Evolutionary conservation across 2,113 vertebrate species (phyloP).

Genomic region (Osmerus eperlanus): DNA sequence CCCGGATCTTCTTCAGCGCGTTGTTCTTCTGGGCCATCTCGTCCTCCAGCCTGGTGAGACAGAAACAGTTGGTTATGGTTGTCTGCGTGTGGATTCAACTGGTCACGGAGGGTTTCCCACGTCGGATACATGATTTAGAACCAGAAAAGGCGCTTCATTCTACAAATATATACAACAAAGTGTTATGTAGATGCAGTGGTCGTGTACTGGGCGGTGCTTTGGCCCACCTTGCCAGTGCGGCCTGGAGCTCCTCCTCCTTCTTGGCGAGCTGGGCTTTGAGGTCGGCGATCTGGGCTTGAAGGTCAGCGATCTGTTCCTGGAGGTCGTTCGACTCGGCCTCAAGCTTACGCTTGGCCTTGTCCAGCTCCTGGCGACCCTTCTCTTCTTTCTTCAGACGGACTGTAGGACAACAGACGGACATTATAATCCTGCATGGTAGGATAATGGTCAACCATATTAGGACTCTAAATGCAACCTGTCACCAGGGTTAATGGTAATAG

Average conservation of each 20-base stretch:
- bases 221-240: conserved; percentile 77
- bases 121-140: no score
- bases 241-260: conserved; percentile 91
- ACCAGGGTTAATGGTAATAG: no score
- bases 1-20: conserved; percentile 84
- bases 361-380: conserved; percentile 87
- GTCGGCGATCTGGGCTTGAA: conserved; percentile 84
- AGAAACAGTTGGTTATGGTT: not conserved
- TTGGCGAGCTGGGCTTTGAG: conserved; percentile 83
- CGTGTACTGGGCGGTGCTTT: no score
- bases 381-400: conserved; percentile 94
- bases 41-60: conserved; percentile 78
- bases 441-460: no score
- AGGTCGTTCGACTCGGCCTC: conserved; percentile 82
- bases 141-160: not conserved
- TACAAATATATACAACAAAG: not conserved
- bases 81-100: not conserved
- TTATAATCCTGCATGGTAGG: not conserved
- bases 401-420: conserved; percentile 38
- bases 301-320: conserved; percentile 84
- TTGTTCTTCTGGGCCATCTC: conserved; percentile 83
- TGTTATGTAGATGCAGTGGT: not conserved
- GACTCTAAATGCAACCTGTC: no score
- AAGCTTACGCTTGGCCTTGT: conserved; percentile 90
- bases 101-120: no score